These are phyloP conservation scores for Hyposmocoma kahamanoa DNA, from an alignment of 1,140 invertebrate genomes.

Conservation along the genomic window DNA sequence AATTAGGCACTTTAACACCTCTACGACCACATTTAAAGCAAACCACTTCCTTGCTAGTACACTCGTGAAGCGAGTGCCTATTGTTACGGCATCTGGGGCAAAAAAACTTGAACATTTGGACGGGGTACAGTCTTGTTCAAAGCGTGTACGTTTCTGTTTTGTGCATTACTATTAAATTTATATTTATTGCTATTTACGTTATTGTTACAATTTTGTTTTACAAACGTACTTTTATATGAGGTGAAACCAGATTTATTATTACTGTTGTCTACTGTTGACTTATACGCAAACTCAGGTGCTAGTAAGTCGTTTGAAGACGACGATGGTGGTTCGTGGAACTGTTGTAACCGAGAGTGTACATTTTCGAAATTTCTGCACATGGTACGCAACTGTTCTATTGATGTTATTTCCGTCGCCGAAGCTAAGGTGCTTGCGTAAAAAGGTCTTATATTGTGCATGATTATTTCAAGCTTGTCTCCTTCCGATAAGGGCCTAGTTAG, in stretches of 20 bases:
- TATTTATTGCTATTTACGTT: too few species aligned
- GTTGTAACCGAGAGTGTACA: conserved; percentile 11
- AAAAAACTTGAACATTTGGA: too few species aligned
- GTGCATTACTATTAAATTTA: too few species aligned
- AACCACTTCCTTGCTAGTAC: conserved; percentile 7
- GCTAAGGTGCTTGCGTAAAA: conserved; percentile 20
- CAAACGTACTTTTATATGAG: too few species aligned
- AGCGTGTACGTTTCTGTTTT: too few species aligned
- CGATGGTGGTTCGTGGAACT: conserved; percentile 20
- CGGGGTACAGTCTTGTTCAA: too few species aligned
- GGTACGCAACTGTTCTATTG: conserved; percentile 10
- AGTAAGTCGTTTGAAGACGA: conserved; percentile 9
- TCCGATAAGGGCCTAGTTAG: conserved; percentile 13
- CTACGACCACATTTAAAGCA: conserved; percentile 22
- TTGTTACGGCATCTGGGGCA: conserved; percentile 20
- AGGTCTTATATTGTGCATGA: conserved; percentile 25
- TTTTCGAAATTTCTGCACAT: conserved; percentile 23
- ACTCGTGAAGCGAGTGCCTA: conserved; percentile 14
- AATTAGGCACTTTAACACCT: conserved; percentile 15
- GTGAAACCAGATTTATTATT: too few species aligned
- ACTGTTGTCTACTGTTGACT: too few species aligned
- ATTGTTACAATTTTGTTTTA: too few species aligned
- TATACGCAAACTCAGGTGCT: conserved; percentile 28
- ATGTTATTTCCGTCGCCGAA: conserved; percentile 5
- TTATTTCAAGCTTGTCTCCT: conserved; percentile 25